Conservation (phyloP, 2,888 invertebrate species). For the Dolomedes plantarius region DNA sequence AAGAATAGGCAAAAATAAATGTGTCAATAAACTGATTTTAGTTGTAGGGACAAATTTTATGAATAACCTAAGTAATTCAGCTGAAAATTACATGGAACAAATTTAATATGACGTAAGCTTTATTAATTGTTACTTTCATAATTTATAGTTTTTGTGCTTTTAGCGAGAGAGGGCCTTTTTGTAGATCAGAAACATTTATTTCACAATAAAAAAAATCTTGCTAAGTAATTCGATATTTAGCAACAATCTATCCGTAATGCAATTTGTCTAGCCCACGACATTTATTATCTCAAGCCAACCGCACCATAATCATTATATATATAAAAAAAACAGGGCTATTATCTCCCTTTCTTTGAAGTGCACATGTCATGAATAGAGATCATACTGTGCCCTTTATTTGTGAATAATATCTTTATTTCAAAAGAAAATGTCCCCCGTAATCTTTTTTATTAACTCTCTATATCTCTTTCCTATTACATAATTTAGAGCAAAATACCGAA, state of each 20-base stretch:
- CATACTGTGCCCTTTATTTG: neutral
- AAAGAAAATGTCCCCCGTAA: neutral
- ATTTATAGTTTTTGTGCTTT: too few species aligned
- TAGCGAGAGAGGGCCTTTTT: too few species aligned
- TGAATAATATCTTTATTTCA: neutral
- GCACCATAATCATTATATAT: neutral
- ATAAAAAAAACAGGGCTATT: neutral
- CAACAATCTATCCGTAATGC: neutral
- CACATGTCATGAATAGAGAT: neutral
- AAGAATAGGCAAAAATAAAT: too few species aligned
- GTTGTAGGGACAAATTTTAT: too few species aligned
- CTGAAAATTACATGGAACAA: too few species aligned
- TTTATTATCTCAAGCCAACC: neutral
- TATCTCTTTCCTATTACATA: neutral
- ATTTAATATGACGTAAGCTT: too few species aligned
- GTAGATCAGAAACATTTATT: too few species aligned
- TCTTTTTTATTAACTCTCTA: neutral
- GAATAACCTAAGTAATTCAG: too few species aligned
- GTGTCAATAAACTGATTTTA: too few species aligned
- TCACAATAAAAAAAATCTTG: too few species aligned
- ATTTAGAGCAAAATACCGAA: neutral
- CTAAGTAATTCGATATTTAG: too few species aligned
- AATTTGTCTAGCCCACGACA: neutral
- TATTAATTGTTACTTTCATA: too few species aligned
- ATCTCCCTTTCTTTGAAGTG: neutral